Base-by-base conservation (phyloP, 2,113 vertebrate genomes). In the Hemiprocne comata region DNA sequence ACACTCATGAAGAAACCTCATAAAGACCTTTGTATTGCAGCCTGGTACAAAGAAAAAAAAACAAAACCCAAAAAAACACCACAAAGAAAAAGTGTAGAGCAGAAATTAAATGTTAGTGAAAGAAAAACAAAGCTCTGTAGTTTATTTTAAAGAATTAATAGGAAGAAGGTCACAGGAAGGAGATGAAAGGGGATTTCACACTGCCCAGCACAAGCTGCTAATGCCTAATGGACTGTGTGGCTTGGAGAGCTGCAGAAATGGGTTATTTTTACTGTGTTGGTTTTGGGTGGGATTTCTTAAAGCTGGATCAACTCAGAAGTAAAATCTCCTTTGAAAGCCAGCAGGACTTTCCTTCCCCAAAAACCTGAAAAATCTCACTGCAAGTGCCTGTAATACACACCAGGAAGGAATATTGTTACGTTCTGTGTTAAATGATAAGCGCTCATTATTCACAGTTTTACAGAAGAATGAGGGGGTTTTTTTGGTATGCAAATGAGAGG, bases 261-360 rank as follows among this genome's bases (percentile, higher is more conserved):
- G 55, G 75, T 90, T 88, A 67, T 88, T 92, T 94, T 90, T 73
- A 62, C 85, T 71, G 69, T 76, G n/a, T 79, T 95, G 85, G 1
- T 58, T 94, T 96, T 50, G 67, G 29, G 58, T 83, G 54, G 67
- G 76, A 95, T 91, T 91, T 94, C 65, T 67, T 91, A 79, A 85
- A 89, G 77, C 80, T 85, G 75, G 31, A 82, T 34, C 8, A 50
- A 66, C 33, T 73, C 71, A 79, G 77, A 76, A 94, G 20, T 61
- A 65, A 91, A 89, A 87, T 62, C 64, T 92, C 50, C 54, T 79
- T 76, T 80, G 62, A 91, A 95, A 95, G 58, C 28, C 40, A 87
- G 40, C 15, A 85, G 36, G 67, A 73, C 21, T 85, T 79, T 91
- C 62, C 65, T 65, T 90, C 46, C 20, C 17, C 36, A 31, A 8